Evolutionary conservation across 2,888 invertebrate genomes (phyloP), one percentile per base, ranked within the genome.

Genomic region (Tenthredo notha): DNA sequence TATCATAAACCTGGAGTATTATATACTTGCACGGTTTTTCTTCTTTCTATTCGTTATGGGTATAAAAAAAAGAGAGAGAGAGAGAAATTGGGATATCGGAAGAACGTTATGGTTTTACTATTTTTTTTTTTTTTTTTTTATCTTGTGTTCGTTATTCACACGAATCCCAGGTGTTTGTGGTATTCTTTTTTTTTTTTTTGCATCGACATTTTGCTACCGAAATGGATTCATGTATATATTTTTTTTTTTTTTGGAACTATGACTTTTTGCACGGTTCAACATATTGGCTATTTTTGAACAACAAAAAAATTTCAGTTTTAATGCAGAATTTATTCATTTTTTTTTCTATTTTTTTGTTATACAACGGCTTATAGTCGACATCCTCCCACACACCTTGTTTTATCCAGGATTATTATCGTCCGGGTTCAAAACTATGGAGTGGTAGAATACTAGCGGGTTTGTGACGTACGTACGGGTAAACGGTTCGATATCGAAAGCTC

Each of bases 401-500:
- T 15, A 47, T 54, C 33, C 18, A 77, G 77, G 40, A 77, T 77
- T 77, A 54, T 33, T 77, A 77, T 77, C 25, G 29, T 54, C 77
- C 33, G 15, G 77, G 25, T 54, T 77, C 50, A 18, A 18, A 18
- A 18, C 18, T 25, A 29, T 33, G 7, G 77, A 33, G 25, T 10
- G 29, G 21, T 54, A 29, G n/a, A 37, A 29, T 33, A 33, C 7
- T 12, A 67, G 33, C 67, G 5, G 7, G 33, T 25, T 25, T 2
- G 18, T 33, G 33, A 33, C 29, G 21, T 4, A 74, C n/a, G 72
- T 4, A 74, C n/a, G 72, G 29, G 54, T 18, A 54, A 50, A 54
- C 33, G 77, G 54, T 54, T 77, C 77, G 77, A 77, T 77, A 77
- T 77, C 77, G 77, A 77, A 54, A 54, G 10, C 61, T 25, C 61